These are phyloP conservation scores for Momotus momota DNA, from an alignment of 2,797 vertebrate species.

Conservation along the genomic window DNA sequence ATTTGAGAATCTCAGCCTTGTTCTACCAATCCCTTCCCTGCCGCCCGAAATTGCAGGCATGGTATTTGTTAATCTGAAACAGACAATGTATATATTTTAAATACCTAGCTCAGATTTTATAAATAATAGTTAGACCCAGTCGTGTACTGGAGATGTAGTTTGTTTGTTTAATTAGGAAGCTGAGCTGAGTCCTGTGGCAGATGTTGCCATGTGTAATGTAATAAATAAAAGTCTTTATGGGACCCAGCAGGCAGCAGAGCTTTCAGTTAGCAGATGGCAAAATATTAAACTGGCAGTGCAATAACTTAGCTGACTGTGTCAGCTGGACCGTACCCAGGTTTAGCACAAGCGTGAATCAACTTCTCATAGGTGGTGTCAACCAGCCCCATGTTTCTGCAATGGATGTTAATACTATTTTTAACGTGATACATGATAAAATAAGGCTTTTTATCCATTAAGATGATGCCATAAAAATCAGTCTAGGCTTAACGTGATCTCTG, in stretches of 20 bases:
- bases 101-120: not conserved
- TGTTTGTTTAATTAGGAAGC: constrained; percentile 81
- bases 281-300: constrained; percentile 80
- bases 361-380: constrained; percentile 51
- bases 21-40: not conserved
- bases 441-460: not conserved
- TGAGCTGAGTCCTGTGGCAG: constrained; percentile 75
- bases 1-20: not conserved
- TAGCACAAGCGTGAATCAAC: constrained; percentile 59
- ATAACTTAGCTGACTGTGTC: constrained; percentile 72
- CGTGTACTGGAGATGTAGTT: constrained; percentile 49
- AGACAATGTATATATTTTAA: not conserved
- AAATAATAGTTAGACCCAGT: constrained; percentile 1
- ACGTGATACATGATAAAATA: not conserved
- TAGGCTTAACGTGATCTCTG: not conserved
- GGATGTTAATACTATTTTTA: not conserved
- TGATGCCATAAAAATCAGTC: not conserved
- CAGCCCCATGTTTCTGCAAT: not conserved
- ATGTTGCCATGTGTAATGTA: constrained; percentile 81
- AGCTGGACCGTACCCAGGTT: constrained; percentile 71
- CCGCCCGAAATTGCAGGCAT: fast-evolving
- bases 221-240: constrained; percentile 85
- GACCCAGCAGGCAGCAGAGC: constrained; percentile 78
- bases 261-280: constrained; percentile 82
- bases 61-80: not conserved